Conservation (phyloP, 1,140 invertebrate genomes). For the Helicorthomorpha holstii region DNA sequence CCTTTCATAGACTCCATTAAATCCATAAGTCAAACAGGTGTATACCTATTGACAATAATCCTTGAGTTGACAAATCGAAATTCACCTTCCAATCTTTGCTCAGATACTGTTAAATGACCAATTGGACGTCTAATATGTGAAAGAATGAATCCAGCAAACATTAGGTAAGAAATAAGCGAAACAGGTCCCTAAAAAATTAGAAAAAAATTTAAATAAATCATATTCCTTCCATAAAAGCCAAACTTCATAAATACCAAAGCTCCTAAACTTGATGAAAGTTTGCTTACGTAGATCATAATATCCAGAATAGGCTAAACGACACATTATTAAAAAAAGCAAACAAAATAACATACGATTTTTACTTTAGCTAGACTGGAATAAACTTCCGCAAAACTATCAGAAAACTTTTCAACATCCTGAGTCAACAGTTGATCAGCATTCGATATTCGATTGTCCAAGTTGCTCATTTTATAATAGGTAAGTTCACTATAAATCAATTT, state of each 20-base stretch:
- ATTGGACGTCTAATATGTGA: slow-evolving; percentile 69
- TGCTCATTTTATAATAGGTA: slow-evolving; percentile 94
- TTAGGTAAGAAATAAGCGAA: slow-evolving; percentile 67
- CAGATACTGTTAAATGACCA: slow-evolving; percentile 70
- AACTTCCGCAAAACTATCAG: slow-evolving; percentile 79
- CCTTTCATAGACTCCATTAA: background rate
- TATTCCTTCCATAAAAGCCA: background rate
- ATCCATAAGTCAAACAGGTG: background rate
- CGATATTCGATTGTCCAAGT: slow-evolving; percentile 81
- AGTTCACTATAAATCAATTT: slow-evolving; percentile 51
- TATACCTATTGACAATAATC: slow-evolving; percentile 71
- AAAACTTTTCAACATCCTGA: slow-evolving; percentile 94
- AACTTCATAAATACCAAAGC: background rate
- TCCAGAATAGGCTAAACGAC: slow-evolving; percentile 55
- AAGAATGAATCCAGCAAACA: slow-evolving; percentile 61
- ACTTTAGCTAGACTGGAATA: slow-evolving; percentile 94
- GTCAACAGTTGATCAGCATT: slow-evolving; percentile 94
- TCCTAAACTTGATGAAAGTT: slow-evolving; percentile 17
- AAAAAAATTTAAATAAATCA: slow-evolving; percentile 1
- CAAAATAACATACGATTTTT: slow-evolving; percentile 3
- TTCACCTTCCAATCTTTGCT: slow-evolving; percentile 94
- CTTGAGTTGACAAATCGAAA: slow-evolving; percentile 92
- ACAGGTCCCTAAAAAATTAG: slow-evolving; percentile 50
- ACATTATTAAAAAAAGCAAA: background rate
- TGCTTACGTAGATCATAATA: slow-evolving; percentile 83